These are phyloP conservation scores for Eremobia ochroleuca DNA, from an alignment of 2,888 invertebrate species.

Conservation along the genomic window DNA sequence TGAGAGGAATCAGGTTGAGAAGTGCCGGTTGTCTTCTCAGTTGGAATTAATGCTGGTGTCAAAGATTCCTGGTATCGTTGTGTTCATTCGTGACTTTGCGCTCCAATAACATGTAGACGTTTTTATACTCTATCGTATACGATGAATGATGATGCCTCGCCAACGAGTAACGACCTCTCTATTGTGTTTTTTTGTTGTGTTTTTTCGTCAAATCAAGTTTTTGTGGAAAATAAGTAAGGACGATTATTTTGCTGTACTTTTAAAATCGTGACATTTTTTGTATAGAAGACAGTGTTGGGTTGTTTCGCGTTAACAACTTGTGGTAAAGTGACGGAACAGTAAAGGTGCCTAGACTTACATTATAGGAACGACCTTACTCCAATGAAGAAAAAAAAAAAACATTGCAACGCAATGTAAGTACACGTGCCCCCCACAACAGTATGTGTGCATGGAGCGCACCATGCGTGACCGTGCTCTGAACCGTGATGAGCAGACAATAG, in stretches of 20 bases:
- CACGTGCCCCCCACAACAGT: constrained; percentile 56
- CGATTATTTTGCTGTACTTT: constrained; percentile 31
- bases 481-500: constrained; percentile 79
- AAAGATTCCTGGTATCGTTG: constrained; percentile 77
- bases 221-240: constrained; percentile 12
- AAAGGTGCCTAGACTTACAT: constrained; percentile 25
- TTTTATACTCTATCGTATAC: constrained; percentile 58
- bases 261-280: constrained; percentile 21
- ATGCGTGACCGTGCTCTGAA: constrained; percentile 86
- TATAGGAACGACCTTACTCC: constrained; percentile 56
- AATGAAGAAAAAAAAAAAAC: constrained; percentile 49
- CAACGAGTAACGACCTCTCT: constrained; percentile 58
- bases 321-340: constrained; percentile 20
- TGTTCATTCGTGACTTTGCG: constrained; percentile 86
- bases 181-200: constrained; percentile 45
- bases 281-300: background rate
- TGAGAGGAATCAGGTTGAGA: constrained; percentile 72
- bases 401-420: constrained; percentile 60
- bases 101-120: constrained; percentile 80
- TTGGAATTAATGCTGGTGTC: constrained; percentile 61
- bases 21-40: constrained; percentile 65
- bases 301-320: constrained; percentile 2
- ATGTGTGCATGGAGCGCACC: constrained; percentile 79
- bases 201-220: constrained; percentile 29
- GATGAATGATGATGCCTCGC: constrained; percentile 54